Evolutionary conservation across 2,113 vertebrate genomes (phyloP), one percentile per base, ranked within the genome.

Genomic region (Caracal caracal): DNA sequence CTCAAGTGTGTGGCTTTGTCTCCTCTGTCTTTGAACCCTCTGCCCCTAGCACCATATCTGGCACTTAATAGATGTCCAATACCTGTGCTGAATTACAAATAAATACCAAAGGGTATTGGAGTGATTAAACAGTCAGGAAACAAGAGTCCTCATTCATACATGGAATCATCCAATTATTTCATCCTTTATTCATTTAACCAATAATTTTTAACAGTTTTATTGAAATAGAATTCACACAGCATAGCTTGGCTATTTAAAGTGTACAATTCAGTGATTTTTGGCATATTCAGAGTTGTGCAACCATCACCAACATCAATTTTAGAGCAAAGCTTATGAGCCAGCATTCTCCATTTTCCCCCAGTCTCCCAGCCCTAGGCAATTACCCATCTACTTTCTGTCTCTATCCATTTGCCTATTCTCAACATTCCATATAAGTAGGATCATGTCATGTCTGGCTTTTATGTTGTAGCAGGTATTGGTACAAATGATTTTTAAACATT

Each of bases 161-260:
- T 28, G 33, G 78, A 61, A 24, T 75, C 49, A 71, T 68, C 90
- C 28, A 75, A 59, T 88, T 79, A 73, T 61, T 86, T 26, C 66
- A 75, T 83, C 81, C 76, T 93, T 84, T 16, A 47, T 83, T 94
- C 51, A 56, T 84, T 71, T 88, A 88, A 85, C 20, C 73, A 87
- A 90, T 84, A 56, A 56, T 75, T 80, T 59, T 80, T 88, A 88
- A 68, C 30, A 78, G 76, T 49, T 79, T 88, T 37, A 85, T 53
- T 84, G n/a, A 93, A 91, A 80, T 63, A 78, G 59, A 91, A 59
- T 51, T 80, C 22, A n/a, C 66, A 56, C 2, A 49, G 30, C 43
- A 76, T 73, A 49, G 22, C 65, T 47, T 47, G 22, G 24, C 22
- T 22, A 53, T 15, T 75, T 68, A 49, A 80, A 40, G 26, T 59